Conservation (phyloP, 2,797 vertebrate species). For the Danionella dracula region DNA sequence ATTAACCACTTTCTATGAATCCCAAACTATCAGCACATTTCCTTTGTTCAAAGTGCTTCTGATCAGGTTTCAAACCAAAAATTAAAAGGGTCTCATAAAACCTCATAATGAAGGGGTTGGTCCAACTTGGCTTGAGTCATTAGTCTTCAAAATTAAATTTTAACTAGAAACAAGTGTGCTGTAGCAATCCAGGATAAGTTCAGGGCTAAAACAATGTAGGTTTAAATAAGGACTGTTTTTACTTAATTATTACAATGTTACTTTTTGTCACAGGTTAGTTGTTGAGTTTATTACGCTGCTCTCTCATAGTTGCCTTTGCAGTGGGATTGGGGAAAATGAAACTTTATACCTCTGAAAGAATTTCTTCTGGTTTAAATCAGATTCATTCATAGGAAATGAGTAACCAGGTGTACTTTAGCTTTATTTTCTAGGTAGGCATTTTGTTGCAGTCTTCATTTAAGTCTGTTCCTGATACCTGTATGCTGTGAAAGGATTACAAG, state of each 20-base stretch:
- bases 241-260: conserved; percentile 58
- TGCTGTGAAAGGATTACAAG: conserved; percentile 58
- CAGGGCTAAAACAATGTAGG: conserved; percentile 27
- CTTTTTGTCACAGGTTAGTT: conserved; percentile 27
- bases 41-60: background rate
- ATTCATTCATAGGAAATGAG: conserved; percentile 45
- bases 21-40: conserved; percentile 5
- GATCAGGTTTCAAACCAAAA: conserved; percentile 1
- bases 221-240: conserved; percentile 47
- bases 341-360: conserved; percentile 53
- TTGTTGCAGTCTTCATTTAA: conserved; percentile 54
- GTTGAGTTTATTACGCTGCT: conserved; percentile 60
- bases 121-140: too few relatives aligned
- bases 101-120: too few relatives aligned
- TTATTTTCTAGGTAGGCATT: conserved; percentile 50
- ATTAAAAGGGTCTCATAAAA: too few relatives aligned
- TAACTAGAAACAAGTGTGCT: too few relatives aligned
- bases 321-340: conserved; percentile 51
- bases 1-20: conserved; percentile 63
- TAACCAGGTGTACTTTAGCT: conserved; percentile 30
- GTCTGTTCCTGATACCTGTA: conserved; percentile 44
- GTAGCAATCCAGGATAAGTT: conserved; percentile 12
- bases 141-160: too few relatives aligned
- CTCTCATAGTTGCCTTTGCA: conserved; percentile 70
- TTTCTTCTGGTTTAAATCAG: conserved; percentile 43